A percentile compares a stretch with the other conserved stretches of the same genome.
These are phyloP conservation scores for Brachionus asplanchnoidis DNA, from an alignment of 1,140 invertebrate species.

Conservation along the genomic window DNA sequence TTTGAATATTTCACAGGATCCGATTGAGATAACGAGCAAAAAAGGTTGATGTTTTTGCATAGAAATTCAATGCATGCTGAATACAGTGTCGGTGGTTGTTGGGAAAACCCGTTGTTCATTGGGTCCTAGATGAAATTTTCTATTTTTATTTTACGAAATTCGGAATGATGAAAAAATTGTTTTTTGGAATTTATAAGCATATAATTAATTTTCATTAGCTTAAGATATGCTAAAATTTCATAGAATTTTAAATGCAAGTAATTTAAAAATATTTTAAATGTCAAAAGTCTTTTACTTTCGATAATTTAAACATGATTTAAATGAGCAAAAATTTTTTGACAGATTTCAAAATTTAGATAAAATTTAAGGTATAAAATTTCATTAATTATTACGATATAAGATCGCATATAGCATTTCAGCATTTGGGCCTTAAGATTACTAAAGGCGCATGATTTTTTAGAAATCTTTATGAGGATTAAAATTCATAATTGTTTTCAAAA, in stretches of 20 bases:
- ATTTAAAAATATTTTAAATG: not conserved
- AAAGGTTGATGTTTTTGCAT: not conserved
- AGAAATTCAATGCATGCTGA: not conserved
- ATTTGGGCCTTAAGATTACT: no score
- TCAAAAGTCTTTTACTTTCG: not conserved
- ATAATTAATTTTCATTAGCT: not conserved
- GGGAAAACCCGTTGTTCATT: conserved; percentile 7
- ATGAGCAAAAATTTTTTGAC: no score
- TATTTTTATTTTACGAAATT: not conserved
- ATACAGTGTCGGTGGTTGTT: not conserved
- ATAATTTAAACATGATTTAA: not conserved
- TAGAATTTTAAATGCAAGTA: not conserved
- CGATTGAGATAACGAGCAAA: not conserved
- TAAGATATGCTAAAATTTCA: not conserved
- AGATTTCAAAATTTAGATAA: no score
- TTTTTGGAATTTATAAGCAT: not conserved
- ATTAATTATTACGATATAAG: no score
- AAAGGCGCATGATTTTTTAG: no score
- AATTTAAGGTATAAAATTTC: no score
- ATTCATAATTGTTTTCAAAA: no score
- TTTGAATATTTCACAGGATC: not conserved
- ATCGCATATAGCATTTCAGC: no score
- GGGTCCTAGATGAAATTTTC: not conserved
- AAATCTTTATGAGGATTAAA: no score
- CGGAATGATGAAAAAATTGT: not conserved